phyloP scores from a whole-genome alignment of 2,797 vertebrate genomes.

The Bucorvus abyssinicus region DNA sequence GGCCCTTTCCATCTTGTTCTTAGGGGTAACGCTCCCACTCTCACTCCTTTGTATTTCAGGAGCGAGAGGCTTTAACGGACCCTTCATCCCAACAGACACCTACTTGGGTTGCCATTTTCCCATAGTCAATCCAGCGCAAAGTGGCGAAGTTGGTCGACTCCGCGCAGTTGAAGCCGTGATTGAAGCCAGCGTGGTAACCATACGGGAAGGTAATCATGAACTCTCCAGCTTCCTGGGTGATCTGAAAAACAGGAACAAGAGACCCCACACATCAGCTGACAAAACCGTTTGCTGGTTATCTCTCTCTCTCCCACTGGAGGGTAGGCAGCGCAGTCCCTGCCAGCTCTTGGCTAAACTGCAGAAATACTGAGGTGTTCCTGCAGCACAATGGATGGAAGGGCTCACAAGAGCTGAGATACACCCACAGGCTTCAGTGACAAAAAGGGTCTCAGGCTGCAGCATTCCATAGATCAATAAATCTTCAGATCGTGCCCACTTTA shows the following conservation, averaged over 20 bases:
- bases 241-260: conserved; percentile 68
- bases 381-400: neutral
- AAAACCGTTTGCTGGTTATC: neutral
- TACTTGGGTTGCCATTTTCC: conserved; percentile 95
- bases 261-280: neutral
- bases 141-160: conserved; percentile 99
- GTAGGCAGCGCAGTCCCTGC: neutral
- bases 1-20: neutral
- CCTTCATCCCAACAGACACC: neutral
- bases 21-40: fast-evolving
- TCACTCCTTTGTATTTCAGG: fast-evolving
- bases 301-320: neutral
- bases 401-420: neutral
- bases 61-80: neutral
- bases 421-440: neutral
- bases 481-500: neutral
- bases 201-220: conserved; percentile 99
- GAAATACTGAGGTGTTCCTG: neutral
- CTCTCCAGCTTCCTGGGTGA: conserved; percentile 95
- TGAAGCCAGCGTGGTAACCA: conserved; percentile 96
- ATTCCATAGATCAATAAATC: neutral
- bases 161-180: conserved; percentile 98
- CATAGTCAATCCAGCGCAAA: conserved; percentile 94
- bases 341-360: neutral
- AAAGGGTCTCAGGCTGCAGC: neutral